Evolutionary conservation across 2,113 vertebrate genomes (phyloP), one percentile per base, ranked within the genome.

Genomic region (Melanerpes formicivorus): DNA sequence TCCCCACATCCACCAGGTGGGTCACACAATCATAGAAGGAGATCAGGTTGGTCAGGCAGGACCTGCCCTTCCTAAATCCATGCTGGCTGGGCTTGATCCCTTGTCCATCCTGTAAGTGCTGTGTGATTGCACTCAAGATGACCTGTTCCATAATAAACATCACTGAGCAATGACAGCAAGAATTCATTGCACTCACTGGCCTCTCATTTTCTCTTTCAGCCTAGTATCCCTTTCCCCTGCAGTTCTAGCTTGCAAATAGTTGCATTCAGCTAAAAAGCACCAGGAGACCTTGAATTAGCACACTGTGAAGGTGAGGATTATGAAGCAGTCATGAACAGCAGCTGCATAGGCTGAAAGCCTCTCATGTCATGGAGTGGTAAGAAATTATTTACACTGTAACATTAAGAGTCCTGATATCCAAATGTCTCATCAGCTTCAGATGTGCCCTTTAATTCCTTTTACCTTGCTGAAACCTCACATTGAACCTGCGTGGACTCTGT

Each of bases 301-400:
- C 60, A 4, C 34, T 0, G 2, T 89, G 75, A 74, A 80, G 80
- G 42, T 46, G 52, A 40, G 81, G 84, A 85, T 89, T 82, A 76
- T 79, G 65, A 93, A n/a, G n/a, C 0, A 0, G 12, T 37, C 66
- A 63, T 73, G 70, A 81, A 48, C 88, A 87, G 67, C 10, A 74
- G 59, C 80, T 37, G 6, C 59, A 15, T 73, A 64, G 52, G 77
- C 88, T 44, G 46, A 42, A 77, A 96, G 44, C 27, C 37, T 82
- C 88, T 87, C 56, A 26, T 81, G 86, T 88, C 74, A 67, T 72
- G 37, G 71, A n/a, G 60, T 44, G 42, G 21, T 32, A 80, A 87
- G 81, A 95, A 60, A 92, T 89, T 95, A 94, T 93, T 95, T 87
- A 83, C 72, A 42, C 67, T 71, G 84, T 82, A 91, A 32, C 37